phyloP scores from a whole-genome alignment of 2,113 vertebrate species.

The Chelonoidis abingdonii region DNA sequence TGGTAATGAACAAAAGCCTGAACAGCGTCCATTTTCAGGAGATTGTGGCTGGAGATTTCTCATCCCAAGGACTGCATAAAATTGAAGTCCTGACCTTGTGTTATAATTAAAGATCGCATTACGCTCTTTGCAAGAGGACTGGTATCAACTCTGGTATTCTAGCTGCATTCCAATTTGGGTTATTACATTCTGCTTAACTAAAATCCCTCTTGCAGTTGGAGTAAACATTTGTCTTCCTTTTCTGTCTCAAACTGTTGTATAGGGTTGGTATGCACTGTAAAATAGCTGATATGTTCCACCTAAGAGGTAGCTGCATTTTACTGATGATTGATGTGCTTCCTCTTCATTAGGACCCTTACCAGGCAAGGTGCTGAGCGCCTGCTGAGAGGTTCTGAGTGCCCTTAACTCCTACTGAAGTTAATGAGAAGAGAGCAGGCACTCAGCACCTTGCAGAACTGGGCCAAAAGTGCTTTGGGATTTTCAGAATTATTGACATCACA shows the following conservation, averaged over 20 bases:
- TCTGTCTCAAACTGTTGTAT: background rate
- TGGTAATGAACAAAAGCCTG: background rate
- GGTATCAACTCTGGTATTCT: background rate
- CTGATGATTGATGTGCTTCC: background rate
- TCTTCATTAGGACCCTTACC: background rate
- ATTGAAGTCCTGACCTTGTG: background rate
- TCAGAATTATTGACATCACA: background rate
- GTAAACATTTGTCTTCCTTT: background rate
- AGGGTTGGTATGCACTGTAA: background rate
- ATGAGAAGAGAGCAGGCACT: background rate
- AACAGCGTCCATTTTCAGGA: background rate
- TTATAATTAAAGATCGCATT: background rate
- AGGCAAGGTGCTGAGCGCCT: background rate
- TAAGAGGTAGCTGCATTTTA: background rate
- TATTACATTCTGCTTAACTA: background rate
- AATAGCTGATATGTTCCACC: background rate
- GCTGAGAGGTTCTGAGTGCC: background rate
- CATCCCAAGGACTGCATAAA: background rate
- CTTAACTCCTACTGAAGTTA: background rate
- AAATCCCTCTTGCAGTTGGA: background rate
- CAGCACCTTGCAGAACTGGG: background rate
- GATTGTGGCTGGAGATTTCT: background rate
- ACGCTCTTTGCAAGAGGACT: background rate
- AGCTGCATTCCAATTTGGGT: rapidly evolving
- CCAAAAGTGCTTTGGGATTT: background rate